Percentiles rank a stretch among this genome's conserved stretches.
Evolutionary conservation across 2,888 invertebrate genomes (phyloP).

Genomic region (Deilephila elpenor): DNA sequence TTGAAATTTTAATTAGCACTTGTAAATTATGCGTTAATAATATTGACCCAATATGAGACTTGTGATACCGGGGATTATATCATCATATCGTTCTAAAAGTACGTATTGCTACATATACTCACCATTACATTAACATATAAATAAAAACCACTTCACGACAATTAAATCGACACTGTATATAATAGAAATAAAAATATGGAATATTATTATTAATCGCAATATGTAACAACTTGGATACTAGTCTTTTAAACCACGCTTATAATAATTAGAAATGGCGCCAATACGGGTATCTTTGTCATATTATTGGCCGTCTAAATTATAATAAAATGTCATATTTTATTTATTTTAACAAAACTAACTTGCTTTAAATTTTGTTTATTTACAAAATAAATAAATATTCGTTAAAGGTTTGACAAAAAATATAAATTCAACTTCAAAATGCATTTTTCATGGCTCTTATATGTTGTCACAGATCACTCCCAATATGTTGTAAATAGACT

Average conservation of each 20-base stretch:
- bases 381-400: too few relatives aligned
- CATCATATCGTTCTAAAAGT: neutral
- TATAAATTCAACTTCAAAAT: too few relatives aligned
- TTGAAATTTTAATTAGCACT: conserved; percentile 6
- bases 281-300: too few relatives aligned
- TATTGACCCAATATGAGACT: neutral
- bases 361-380: too few relatives aligned
- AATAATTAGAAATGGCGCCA: neutral
- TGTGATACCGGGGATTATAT: neutral
- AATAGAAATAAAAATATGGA: neutral
- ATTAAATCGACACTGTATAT: neutral
- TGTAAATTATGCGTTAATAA: neutral
- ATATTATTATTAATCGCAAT: neutral
- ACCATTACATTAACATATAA: neutral
- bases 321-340: too few relatives aligned
- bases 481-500: too few relatives aligned
- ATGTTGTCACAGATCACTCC: too few relatives aligned
- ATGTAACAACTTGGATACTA: neutral
- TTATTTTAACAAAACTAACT: too few relatives aligned
- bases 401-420: too few relatives aligned
- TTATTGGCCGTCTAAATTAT: too few relatives aligned
- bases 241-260: neutral
- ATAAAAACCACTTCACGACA: neutral
- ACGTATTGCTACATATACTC: neutral
- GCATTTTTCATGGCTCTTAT: too few relatives aligned